Conservation (phyloP, 2,888 invertebrate genomes). For the Cheiracanthium punctorium region DNA sequence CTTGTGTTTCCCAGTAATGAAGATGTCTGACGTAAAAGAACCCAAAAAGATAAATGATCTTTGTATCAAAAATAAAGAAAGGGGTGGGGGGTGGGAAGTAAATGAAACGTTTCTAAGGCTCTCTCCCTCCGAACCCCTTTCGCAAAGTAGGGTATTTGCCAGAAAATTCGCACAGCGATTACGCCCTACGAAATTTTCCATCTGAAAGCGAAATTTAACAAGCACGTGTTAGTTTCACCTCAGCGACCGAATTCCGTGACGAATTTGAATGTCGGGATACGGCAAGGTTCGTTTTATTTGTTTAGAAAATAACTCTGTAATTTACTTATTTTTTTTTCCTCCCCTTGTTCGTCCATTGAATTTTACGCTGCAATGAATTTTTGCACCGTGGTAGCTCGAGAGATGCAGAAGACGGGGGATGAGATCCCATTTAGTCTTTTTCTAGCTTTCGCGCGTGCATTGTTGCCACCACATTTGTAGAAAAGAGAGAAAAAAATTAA, state of each 20-base stretch:
- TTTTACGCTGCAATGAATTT: conserved; percentile 55
- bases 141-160: conserved; percentile 21
- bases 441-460: background rate
- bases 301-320: conserved; percentile 24
- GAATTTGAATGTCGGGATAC: conserved; percentile 30
- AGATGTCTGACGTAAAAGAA: conserved; percentile 63
- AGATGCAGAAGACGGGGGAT: background rate
- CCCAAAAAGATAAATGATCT: conserved; percentile 62
- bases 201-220: conserved; percentile 24
- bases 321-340: background rate
- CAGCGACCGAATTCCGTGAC: conserved; percentile 37
- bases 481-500: conserved; percentile 10
- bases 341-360: background rate
- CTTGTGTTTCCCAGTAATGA: conserved; percentile 63
- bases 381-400: background rate
- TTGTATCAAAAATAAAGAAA: conserved; percentile 35
- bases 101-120: background rate
- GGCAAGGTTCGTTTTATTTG: conserved; percentile 42
- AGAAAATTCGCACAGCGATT: conserved; percentile 53
- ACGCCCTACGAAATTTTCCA: conserved; percentile 34
- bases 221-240: conserved; percentile 4
- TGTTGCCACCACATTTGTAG: background rate
- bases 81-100: background rate
- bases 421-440: conserved; percentile 14
- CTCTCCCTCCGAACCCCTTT: background rate